A percentile compares a stretch with the other conserved stretches of the same genome.
phyloP scores from a whole-genome alignment of 53 echinoderm and acorn worm genomes.

The Apostichopus leukothele region DNA sequence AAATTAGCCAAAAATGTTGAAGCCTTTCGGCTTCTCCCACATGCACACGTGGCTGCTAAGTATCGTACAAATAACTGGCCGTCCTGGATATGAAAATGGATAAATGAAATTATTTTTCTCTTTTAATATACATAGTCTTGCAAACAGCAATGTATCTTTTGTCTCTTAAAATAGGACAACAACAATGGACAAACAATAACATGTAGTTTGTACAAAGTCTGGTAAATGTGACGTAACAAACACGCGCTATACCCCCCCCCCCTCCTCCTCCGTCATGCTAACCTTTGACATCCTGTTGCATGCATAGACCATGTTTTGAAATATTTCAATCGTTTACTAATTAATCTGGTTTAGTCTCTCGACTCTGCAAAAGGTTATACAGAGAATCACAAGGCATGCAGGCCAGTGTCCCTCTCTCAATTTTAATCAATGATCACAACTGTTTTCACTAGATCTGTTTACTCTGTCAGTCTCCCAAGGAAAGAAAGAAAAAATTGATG shows the following conservation, averaged over 20 bases:
- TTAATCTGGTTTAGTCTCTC: slow-evolving; percentile 34
- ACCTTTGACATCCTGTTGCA: not conserved
- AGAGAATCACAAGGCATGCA: slow-evolving; percentile 11
- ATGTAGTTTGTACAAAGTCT: too few relatives aligned
- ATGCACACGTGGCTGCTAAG: too few relatives aligned
- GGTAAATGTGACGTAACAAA: not conserved
- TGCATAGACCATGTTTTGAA: not conserved
- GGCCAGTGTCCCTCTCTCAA: slow-evolving; percentile 1
- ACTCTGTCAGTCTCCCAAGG: not conserved
- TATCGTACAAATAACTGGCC: too few relatives aligned
- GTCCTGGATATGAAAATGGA: too few relatives aligned
- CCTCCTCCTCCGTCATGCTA: not conserved
- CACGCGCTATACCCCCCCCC: not conserved
- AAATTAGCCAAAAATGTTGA: too few relatives aligned
- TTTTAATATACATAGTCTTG: too few relatives aligned
- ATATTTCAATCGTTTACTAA: slow-evolving; percentile 21
- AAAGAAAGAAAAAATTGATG: slow-evolving; percentile 2
- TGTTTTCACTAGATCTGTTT: slow-evolving; percentile 12
- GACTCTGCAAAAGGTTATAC: not conserved
- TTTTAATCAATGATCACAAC: slow-evolving; percentile 24
- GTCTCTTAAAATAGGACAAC: too few relatives aligned
- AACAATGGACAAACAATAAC: too few relatives aligned
- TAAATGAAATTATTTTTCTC: too few relatives aligned
- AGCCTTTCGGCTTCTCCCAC: too few relatives aligned
- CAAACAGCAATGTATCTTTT: too few relatives aligned